phyloP scores from a whole-genome alignment of 2,113 vertebrate genomes.

The Eupsittula cactorum region DNA sequence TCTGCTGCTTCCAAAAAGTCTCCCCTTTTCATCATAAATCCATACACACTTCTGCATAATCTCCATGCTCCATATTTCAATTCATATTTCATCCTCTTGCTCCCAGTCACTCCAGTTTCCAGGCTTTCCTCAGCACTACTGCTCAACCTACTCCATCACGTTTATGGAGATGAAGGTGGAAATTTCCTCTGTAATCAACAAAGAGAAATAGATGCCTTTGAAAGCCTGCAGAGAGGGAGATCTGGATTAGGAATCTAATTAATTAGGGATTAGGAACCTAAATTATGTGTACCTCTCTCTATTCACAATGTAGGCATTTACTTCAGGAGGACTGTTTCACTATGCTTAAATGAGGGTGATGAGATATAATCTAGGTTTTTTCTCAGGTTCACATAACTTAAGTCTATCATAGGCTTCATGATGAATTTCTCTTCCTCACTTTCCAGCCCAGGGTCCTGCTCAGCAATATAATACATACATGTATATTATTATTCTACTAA shows the following conservation, averaged over 20 bases:
- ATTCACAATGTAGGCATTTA: background rate
- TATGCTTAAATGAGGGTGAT: background rate
- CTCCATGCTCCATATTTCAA: background rate
- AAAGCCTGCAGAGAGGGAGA: constrained; percentile 11
- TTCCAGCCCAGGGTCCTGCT: background rate
- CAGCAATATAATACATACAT: background rate
- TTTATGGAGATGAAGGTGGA: background rate
- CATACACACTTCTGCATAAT: background rate
- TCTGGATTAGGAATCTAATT: constrained; percentile 56
- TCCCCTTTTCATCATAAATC: background rate
- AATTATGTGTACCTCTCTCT: background rate
- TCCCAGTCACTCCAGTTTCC: background rate
- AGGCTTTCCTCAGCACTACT: background rate
- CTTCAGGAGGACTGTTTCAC: background rate
- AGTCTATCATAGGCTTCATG: background rate
- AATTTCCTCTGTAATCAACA: constrained; percentile 47
- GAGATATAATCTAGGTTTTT: background rate
- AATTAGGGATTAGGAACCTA: constrained; percentile 54
- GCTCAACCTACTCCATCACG: background rate
- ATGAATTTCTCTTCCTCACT: background rate
- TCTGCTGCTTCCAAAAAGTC: background rate
- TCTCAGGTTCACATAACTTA: background rate
- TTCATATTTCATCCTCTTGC: background rate
- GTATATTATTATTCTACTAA: background rate
- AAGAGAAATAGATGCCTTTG: constrained; percentile 25